These are phyloP conservation scores for Scophthalmus maximus DNA, from an alignment of 2,113 vertebrate species.

Conservation along the genomic window DNA sequence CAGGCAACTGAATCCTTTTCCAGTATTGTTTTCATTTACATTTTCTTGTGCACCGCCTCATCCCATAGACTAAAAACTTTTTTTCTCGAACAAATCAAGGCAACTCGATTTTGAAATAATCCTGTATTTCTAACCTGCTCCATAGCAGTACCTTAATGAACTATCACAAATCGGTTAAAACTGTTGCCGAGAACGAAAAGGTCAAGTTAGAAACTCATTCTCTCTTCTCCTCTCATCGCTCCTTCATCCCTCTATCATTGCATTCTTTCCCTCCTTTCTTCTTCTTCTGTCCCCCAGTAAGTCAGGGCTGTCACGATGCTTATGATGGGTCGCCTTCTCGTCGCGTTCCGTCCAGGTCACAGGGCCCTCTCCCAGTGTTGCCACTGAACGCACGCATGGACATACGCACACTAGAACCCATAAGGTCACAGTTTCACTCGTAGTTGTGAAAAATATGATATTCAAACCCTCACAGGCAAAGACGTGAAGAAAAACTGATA, in stretches of 20 bases:
- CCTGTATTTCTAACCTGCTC: too few species aligned
- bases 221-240: not conserved
- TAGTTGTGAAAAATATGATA: not conserved
- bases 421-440: not conserved
- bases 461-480: not conserved
- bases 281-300: slow-evolving; percentile 35
- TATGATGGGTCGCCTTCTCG: not conserved
- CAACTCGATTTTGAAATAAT: not conserved
- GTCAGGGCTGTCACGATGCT: slow-evolving; percentile 3
- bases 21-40: too few species aligned
- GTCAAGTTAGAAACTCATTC: not conserved
- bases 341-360: slow-evolving; percentile 47
- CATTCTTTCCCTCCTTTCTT: slow-evolving; percentile 4
- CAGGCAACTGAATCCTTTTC: too few species aligned
- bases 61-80: too few species aligned
- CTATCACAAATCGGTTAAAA: too few species aligned
- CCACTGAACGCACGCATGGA: not conserved
- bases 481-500: not conserved
- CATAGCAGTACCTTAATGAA: too few species aligned
- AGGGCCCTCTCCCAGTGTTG: not conserved
- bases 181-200: not conserved
- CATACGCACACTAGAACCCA: not conserved
- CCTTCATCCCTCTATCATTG: slow-evolving; percentile 2
- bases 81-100: too few species aligned
- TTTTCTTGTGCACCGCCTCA: too few species aligned